phyloP scores from a whole-genome alignment of 2,797 vertebrate species.

The Ctenochaetus hawaiiensis region DNA sequence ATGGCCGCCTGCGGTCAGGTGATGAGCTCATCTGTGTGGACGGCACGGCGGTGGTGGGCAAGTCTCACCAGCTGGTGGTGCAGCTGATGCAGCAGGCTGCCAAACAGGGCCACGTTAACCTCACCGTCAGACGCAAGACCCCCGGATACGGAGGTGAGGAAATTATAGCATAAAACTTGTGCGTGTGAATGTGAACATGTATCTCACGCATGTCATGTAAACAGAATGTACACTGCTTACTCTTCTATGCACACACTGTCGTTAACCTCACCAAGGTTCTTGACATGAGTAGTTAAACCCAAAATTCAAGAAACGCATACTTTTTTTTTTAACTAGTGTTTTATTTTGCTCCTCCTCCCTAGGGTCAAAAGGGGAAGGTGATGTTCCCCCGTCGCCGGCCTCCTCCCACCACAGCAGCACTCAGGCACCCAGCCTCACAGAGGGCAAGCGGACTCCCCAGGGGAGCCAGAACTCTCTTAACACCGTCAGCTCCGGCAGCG shows the following conservation, averaged over 20 bases:
- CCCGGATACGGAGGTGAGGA: conserved; percentile 91
- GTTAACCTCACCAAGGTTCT: too few species aligned
- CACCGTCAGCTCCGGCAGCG: conserved; percentile 97
- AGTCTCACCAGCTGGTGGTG: conserved; percentile 98
- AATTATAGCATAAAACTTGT: conserved; percentile 18
- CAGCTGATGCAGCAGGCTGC: conserved; percentile 99
- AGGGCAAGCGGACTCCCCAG: conserved; percentile 96
- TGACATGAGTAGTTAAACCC: neutral
- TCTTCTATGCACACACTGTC: neutral
- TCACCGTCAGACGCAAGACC: conserved; percentile 94
- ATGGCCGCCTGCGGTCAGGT: conserved; percentile 95
- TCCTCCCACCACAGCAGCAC: conserved; percentile 98
- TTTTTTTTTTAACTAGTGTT: neutral
- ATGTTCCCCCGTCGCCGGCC: conserved; percentile 93
- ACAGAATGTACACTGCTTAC: neutral
- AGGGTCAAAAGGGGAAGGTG: conserved; percentile 93
- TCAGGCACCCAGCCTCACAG: conserved; percentile 94
- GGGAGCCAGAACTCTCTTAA: conserved; percentile 98
- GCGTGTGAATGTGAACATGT: neutral
- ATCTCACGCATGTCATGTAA: conserved; percentile 14
- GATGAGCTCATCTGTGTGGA: conserved; percentile 99
- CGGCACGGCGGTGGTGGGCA: conserved; percentile 97
- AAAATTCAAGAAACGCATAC: neutral
- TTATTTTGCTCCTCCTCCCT: conserved; percentile 17
- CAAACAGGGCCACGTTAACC: conserved; percentile 98